Base-by-base conservation (phyloP, 1,140 invertebrate species). In the Ooceraea biroi region DNA sequence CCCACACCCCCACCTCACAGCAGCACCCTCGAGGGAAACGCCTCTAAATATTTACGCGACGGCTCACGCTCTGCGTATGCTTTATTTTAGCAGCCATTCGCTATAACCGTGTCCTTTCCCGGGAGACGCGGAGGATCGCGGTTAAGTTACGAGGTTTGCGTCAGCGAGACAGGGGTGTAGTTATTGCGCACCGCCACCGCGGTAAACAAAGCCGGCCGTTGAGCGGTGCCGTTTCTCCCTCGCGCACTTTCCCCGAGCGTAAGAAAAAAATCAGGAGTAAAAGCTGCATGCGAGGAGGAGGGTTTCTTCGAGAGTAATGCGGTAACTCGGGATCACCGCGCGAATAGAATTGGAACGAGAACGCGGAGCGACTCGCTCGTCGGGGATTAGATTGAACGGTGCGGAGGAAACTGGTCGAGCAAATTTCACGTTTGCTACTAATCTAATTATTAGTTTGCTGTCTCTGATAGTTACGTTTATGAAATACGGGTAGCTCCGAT, bases 41-140 rank as follows among this genome's bases (percentile, higher is more conserved):
- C 82, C 58, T 88, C 88, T 85, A 91, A 91, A 91, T 91, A 91
- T 91, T 91, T 91, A 87, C 86, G 85, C 73, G 77, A 68, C 60
- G 55, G 61, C 65, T 80, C 76, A 85, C 84, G 65, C 50, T 52
- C 25, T 27, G 66, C 71, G 80, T 48, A 77, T 84, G 84, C 83
- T 90, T 91, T 89, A 87, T 88, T 86, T 90, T 83, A 84, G 17
- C 55, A 60, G 17, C 58, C 69, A 65, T 74, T 80, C 65, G 76
- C 17, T 71, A 71, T 57, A 80, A 80, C 36, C 65, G 63, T 48
- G 36, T 69, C 41, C 65, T 36, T 80, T 46, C 76, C n/a, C 52
- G 63, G 46, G 71, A 73, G 41, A 14, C n/a, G n/a, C n/a, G 3
- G 48, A 36, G 57, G 76, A 80, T 60, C 72, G 50, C 68, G 36